These are phyloP conservation scores for Apotomis capreana DNA, from an alignment of 2,888 invertebrate species.

Conservation along the genomic window DNA sequence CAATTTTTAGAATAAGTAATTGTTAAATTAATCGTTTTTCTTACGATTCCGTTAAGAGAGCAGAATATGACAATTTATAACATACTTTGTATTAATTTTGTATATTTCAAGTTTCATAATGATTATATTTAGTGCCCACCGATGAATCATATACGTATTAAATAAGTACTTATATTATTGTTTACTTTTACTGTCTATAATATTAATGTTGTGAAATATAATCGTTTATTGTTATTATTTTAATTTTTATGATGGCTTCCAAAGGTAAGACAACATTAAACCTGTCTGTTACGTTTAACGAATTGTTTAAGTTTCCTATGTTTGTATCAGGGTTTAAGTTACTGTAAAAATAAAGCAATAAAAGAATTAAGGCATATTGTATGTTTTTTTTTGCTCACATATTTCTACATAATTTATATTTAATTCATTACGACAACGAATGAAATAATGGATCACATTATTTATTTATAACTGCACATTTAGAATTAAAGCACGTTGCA, in stretches of 20 bases:
- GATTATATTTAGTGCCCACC: slow-evolving; percentile 6
- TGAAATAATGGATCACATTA: too few species aligned
- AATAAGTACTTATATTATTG: slow-evolving; percentile 1
- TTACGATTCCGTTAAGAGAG: slow-evolving; percentile 25
- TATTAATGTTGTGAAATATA: slow-evolving; percentile 24
- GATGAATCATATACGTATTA: slow-evolving; percentile 5
- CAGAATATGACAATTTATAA: slow-evolving; percentile 32
- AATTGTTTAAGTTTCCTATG: slow-evolving; percentile 25
- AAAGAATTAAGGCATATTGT: slow-evolving; percentile 28
- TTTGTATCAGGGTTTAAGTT: slow-evolving; percentile 34
- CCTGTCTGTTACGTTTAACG: slow-evolving; percentile 18
- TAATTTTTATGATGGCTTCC: slow-evolving; percentile 18
- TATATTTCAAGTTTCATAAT: too few species aligned
- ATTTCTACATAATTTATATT: too few species aligned
- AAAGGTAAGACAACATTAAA: slow-evolving; percentile 2
- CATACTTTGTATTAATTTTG: background rate
- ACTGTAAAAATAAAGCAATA: slow-evolving; percentile 34
- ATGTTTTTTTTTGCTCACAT: background rate
- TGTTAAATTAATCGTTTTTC: slow-evolving; percentile 30
- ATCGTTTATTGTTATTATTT: slow-evolving; percentile 38
- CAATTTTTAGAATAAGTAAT: slow-evolving; percentile 15
- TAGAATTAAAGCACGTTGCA: too few species aligned
- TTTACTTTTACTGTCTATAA: slow-evolving; percentile 3
- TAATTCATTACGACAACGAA: too few species aligned
- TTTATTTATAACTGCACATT: too few species aligned